A percentile compares a stretch with the other conserved stretches of the same genome.
Evolutionary conservation across 2,797 vertebrate species (phyloP).

Genomic region (Podarcis siculus): DNA sequence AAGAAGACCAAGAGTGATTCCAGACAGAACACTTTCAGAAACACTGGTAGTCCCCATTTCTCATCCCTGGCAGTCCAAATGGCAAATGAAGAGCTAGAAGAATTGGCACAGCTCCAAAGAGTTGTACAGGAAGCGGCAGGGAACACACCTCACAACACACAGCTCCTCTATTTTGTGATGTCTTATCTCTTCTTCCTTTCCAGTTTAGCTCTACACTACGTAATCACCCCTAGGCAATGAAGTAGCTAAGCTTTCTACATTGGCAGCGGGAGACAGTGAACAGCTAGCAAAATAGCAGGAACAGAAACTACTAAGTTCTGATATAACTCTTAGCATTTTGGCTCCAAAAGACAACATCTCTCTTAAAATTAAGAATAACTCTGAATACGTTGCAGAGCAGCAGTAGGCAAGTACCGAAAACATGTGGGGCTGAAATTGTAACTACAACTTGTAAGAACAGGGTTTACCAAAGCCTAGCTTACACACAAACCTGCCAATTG

Average conservation of each 20-base stretch:
- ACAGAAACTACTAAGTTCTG: constrained; percentile 30
- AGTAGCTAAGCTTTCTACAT: constrained; percentile 56
- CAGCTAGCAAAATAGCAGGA: constrained; percentile 56
- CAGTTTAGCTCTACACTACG: not conserved
- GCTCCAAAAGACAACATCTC: constrained; percentile 18
- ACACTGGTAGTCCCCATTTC: not conserved
- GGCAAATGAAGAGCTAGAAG: not conserved
- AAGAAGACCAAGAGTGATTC: not conserved
- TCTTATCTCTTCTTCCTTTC: not conserved
- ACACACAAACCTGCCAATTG: not conserved
- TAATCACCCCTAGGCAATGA: not conserved
- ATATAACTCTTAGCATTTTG: constrained; percentile 44
- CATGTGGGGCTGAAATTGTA: not conserved
- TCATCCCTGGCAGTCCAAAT: not conserved
- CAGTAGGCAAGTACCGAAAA: not conserved
- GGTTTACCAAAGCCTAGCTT: constrained; percentile 19
- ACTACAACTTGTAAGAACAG: not conserved
- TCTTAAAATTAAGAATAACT: not conserved
- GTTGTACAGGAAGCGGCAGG: not conserved
- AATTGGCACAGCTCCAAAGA: not conserved
- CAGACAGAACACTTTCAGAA: not conserved
- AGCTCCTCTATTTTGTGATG: not conserved
- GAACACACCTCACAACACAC: not conserved
- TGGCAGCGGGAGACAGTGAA: constrained; percentile 58
- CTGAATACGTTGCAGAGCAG: not conserved